These are phyloP conservation scores for Cheilosia vulpina DNA, from an alignment of 2,888 invertebrate genomes.

Conservation along the genomic window DNA sequence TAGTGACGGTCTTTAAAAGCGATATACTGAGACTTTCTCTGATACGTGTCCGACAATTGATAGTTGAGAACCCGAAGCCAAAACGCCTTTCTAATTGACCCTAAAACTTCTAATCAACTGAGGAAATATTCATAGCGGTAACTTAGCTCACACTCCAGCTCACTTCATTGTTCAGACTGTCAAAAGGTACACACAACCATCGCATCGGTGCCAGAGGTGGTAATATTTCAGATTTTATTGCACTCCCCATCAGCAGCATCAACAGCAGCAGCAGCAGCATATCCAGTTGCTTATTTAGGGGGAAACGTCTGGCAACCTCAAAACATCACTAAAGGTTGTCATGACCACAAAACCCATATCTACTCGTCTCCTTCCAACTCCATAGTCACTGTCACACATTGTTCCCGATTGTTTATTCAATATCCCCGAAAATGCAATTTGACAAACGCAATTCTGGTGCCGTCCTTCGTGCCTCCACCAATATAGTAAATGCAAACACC, in stretches of 20 bases:
- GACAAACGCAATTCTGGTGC: conserved; percentile 58
- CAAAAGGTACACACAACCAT: conserved; percentile 3
- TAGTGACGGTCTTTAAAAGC: too few species aligned
- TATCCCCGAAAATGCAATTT: conserved; percentile 69
- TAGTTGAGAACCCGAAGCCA: background rate
- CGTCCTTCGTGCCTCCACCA: background rate
- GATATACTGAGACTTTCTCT: too few species aligned
- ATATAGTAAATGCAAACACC: conserved; percentile 3
- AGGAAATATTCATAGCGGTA: conserved; percentile 35
- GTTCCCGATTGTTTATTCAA: conserved; percentile 47
- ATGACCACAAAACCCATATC: conserved; percentile 20
- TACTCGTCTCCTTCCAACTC: conserved; percentile 14
- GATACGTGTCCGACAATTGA: background rate
- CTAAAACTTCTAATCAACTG: conserved; percentile 20
- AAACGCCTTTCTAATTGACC: conserved; percentile 24
- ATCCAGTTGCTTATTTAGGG: conserved; percentile 12
- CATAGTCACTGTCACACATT: conserved; percentile 30
- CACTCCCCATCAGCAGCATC: conserved; percentile 12
- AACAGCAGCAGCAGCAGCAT: conserved; percentile 23
- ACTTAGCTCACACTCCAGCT: conserved; percentile 7
- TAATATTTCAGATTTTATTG: conserved; percentile 51
- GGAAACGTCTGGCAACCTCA: conserved; percentile 21
- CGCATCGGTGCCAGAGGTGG: background rate
- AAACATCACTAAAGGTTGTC: conserved; percentile 22
- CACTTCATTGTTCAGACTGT: conserved; percentile 1